These are phyloP conservation scores for Stegodyphus mimosarum DNA, from an alignment of 1,140 invertebrate species.

Conservation along the genomic window DNA sequence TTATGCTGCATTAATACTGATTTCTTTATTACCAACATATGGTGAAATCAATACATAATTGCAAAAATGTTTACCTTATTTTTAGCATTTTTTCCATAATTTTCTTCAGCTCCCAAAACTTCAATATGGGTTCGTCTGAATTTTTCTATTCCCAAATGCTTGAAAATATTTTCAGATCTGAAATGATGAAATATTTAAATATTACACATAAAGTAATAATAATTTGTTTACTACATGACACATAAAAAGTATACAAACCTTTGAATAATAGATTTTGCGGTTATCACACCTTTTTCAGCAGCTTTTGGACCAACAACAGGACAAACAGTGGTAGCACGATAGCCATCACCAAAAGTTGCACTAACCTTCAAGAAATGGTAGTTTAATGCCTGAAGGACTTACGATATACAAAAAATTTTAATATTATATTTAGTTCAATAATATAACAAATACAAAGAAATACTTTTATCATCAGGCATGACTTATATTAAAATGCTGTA, in stretches of 20 bases:
- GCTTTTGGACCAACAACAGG: constrained; percentile 69
- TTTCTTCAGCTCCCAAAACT: constrained; percentile 70
- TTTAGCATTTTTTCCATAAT: constrained; percentile 68
- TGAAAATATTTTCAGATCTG: constrained; percentile 67
- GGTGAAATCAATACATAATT: too few species aligned
- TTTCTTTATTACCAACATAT: too few species aligned
- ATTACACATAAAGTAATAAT: background rate
- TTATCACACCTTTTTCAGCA: constrained; percentile 70
- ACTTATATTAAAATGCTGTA: too few species aligned
- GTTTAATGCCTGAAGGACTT: too few species aligned
- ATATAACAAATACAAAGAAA: constrained; percentile 31
- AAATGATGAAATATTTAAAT: constrained; percentile 6
- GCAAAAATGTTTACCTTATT: constrained; percentile 1
- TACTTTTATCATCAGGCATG: too few species aligned
- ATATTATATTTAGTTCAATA: background rate
- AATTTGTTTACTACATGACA: background rate
- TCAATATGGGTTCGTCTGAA: constrained; percentile 69
- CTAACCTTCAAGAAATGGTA: constrained; percentile 65
- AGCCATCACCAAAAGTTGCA: constrained; percentile 71
- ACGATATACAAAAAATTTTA: background rate
- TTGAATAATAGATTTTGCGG: constrained; percentile 70
- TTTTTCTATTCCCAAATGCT: constrained; percentile 67
- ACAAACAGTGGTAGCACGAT: constrained; percentile 69
- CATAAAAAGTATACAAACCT: constrained; percentile 63
- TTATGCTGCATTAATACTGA: too few species aligned